These are phyloP conservation scores for Drosophila yooni DNA, from an alignment of 2,888 invertebrate genomes.

Conservation along the genomic window DNA sequence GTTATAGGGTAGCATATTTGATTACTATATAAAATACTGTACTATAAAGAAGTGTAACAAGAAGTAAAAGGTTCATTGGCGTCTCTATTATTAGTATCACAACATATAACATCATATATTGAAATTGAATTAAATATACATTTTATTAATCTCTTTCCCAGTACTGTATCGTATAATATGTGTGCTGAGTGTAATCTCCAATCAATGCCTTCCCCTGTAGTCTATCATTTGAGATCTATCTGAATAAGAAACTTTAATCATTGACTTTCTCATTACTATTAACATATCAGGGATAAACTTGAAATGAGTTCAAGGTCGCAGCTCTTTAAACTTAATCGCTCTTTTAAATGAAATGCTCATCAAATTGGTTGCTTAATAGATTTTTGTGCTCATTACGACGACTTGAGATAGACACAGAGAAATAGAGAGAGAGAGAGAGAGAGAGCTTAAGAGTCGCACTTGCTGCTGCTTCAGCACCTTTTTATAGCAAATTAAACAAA, in stretches of 20 bases:
- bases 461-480: constrained; percentile 13
- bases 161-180: background rate
- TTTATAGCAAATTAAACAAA: constrained; percentile 38
- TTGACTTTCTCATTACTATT: background rate
- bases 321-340: background rate
- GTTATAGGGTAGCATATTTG: too few species aligned
- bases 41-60: background rate
- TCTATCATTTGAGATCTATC: background rate
- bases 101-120: background rate
- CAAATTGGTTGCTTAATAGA: background rate
- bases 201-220: background rate
- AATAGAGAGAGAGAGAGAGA: background rate
- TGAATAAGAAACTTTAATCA: background rate
- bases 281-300: background rate
- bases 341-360: background rate
- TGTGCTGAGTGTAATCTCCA: background rate
- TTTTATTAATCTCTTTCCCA: background rate
- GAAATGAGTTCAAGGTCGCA: background rate
- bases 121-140: background rate
- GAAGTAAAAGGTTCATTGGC: accelerated
- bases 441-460: constrained; percentile 1
- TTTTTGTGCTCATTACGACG: background rate
- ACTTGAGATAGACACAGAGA: background rate
- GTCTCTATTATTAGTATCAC: background rate
- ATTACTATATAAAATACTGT: background rate